These are phyloP conservation scores for Chrysaora quinquecirrha DNA, from an alignment of 30 jellyfish, hydroid and myxozoan species.

Conservation along the genomic window DNA sequence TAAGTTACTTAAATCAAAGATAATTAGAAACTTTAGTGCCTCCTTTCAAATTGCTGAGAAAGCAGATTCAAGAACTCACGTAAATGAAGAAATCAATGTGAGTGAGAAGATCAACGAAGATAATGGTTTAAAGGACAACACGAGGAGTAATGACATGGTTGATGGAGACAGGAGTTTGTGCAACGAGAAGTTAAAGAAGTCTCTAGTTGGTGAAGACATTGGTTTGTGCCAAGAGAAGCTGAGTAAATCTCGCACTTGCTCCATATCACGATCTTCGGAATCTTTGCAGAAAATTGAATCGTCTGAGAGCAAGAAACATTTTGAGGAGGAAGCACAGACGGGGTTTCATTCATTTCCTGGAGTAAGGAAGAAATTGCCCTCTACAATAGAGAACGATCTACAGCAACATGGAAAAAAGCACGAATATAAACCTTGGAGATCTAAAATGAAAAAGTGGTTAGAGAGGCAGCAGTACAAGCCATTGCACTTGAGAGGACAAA, in stretches of 20 bases:
- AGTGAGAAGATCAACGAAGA: neutral
- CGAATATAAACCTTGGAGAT: neutral
- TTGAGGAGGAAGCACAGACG: slow-evolving; percentile 10
- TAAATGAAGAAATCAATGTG: neutral
- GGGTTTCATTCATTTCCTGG: no score
- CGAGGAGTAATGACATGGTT: neutral
- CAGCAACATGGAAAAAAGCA: neutral
- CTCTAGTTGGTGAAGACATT: neutral
- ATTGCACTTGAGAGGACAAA: slow-evolving; percentile 58
- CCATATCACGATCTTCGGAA: neutral
- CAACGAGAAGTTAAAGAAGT: no score
- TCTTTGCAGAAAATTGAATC: neutral
- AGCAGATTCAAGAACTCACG: neutral
- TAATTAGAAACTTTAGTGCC: neutral
- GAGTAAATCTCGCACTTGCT: neutral
- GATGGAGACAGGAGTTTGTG: neutral
- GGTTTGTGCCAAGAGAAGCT: neutral
- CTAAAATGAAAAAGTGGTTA: neutral
- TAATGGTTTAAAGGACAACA: neutral
- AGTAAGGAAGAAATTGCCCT: no score
- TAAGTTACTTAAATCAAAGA: neutral
- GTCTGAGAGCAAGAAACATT: neutral
- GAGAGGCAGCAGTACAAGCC: slow-evolving; percentile 61
- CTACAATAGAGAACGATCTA: slow-evolving; percentile 31
- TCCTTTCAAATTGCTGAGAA: neutral